Conservation (phyloP, 1,140 invertebrate species). For the Drosophila nigromelanica region DNA sequence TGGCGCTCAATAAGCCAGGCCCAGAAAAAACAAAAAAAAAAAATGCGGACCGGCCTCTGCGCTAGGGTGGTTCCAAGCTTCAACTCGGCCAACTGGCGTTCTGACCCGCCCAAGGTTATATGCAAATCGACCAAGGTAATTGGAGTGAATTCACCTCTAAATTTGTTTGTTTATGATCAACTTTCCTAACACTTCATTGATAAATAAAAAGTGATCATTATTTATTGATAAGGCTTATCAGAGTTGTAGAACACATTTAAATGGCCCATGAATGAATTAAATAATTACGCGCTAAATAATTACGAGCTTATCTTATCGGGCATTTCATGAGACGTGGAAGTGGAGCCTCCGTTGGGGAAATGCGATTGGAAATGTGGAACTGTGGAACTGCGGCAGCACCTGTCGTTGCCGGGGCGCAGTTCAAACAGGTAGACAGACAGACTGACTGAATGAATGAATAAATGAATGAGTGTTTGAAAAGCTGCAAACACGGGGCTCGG, state of each 20-base stretch:
- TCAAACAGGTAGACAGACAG: constrained; percentile 50
- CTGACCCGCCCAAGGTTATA: too few species aligned
- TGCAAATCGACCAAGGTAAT: too few species aligned
- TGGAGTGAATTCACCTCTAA: too few species aligned
- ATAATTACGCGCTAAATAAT: neutral
- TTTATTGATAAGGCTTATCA: too few species aligned
- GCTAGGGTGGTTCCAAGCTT: too few species aligned
- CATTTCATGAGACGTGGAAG: constrained; percentile 15
- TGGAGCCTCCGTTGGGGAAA: neutral
- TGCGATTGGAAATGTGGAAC: neutral
- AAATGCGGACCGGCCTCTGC: too few species aligned
- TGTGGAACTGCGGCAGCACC: constrained; percentile 25
- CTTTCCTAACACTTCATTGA: too few species aligned
- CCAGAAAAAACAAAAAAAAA: too few species aligned
- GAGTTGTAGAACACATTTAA: neutral
- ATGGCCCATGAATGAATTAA: neutral
- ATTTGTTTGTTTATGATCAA: too few species aligned
- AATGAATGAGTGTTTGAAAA: constrained; percentile 56
- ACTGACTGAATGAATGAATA: neutral
- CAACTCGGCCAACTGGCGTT: too few species aligned
- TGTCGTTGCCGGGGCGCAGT: constrained; percentile 34
- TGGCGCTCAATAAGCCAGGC: constrained; percentile 1
- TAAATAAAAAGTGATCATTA: too few species aligned
- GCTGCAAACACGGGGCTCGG: constrained; percentile 49
- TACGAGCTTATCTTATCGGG: constrained; percentile 44